Conservation (phyloP, 2,888 invertebrate genomes). For the Heteromyza rotundicornis region DNA sequence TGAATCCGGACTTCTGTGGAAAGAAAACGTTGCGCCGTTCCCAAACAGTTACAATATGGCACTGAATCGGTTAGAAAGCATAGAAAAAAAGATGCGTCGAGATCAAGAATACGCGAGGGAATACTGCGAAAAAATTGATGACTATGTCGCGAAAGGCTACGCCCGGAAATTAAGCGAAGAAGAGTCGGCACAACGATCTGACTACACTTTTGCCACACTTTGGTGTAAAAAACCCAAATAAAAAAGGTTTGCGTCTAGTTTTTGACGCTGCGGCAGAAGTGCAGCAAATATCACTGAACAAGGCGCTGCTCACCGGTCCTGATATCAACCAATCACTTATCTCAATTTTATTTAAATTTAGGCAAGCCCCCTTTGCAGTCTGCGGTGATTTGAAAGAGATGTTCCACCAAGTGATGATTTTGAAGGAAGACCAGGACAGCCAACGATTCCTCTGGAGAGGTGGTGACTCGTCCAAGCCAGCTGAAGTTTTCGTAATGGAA, state of each 20-base stretch:
- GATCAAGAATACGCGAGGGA: constrained; percentile 10
- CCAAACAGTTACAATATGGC: constrained; percentile 17
- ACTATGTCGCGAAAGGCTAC: constrained; percentile 22
- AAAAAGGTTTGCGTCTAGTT: constrained; percentile 10
- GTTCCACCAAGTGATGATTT: constrained; percentile 12
- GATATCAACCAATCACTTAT: constrained; percentile 13
- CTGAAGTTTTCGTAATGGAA: constrained; percentile 21
- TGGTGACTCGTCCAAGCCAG: constrained; percentile 2
- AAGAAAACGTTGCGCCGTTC: neutral
- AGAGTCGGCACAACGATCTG: neutral
- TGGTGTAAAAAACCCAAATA: constrained; percentile 19
- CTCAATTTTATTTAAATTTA: constrained; percentile 12
- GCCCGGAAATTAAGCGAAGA: constrained; percentile 12
- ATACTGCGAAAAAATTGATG: constrained; percentile 18
- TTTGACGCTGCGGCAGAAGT: constrained; percentile 18
- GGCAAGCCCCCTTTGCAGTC: constrained; percentile 5
- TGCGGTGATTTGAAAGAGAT: constrained; percentile 9
- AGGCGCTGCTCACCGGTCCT: neutral
- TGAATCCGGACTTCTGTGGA: constrained; percentile 25
- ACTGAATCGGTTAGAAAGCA: constrained; percentile 9
- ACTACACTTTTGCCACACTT: constrained; percentile 15
- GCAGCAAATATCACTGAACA: constrained; percentile 9
- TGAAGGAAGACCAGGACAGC: neutral
- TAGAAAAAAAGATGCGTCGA: constrained; percentile 20
- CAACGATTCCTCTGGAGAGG: constrained; percentile 25